A percentile compares a stretch with the other conserved stretches of the same genome.
Conservation (phyloP, 2,797 vertebrate species). For the Adrianichthys oophorus region DNA sequence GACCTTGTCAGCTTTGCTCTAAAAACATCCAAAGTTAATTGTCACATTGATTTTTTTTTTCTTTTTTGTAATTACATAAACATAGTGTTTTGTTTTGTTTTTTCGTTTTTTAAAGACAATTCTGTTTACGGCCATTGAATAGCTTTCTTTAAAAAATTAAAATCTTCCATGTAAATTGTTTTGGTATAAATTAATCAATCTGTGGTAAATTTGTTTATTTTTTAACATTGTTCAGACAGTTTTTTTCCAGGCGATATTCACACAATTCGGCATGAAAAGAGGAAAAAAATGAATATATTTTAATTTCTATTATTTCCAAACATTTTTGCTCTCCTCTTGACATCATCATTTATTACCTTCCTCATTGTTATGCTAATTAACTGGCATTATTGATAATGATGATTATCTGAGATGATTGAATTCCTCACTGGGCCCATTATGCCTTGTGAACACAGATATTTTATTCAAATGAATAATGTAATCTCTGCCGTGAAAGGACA, state of each 20-base stretch:
- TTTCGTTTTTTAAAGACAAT: background rate
- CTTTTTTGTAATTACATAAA: background rate
- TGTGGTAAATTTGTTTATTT: constrained; percentile 36
- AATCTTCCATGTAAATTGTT: constrained; percentile 30
- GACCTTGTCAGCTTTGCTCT: no score
- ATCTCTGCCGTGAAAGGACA: constrained; percentile 63
- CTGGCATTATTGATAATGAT: constrained; percentile 81
- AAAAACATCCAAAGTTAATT: no score
- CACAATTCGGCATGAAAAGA: constrained; percentile 24
- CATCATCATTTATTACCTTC: constrained; percentile 75
- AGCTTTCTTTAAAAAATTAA: no score
- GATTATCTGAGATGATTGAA: constrained; percentile 79
- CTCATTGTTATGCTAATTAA: constrained; percentile 82
- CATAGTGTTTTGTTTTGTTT: background rate
- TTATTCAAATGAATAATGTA: constrained; percentile 75
- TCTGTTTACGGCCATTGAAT: no score
- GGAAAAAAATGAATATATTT: constrained; percentile 17
- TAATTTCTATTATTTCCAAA: constrained; percentile 40
- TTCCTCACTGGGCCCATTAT: constrained; percentile 74
- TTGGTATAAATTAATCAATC: constrained; percentile 43
- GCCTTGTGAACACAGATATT: constrained; percentile 70
- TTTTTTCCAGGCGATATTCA: constrained; percentile 39
- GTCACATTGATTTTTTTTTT: no score
- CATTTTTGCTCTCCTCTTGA: constrained; percentile 59
- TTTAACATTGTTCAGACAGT: constrained; percentile 25